Evolutionary conservation across 2,113 vertebrate species (phyloP), one percentile per base, ranked within the genome.

Genomic region (Elephantulus edwardii): DNA sequence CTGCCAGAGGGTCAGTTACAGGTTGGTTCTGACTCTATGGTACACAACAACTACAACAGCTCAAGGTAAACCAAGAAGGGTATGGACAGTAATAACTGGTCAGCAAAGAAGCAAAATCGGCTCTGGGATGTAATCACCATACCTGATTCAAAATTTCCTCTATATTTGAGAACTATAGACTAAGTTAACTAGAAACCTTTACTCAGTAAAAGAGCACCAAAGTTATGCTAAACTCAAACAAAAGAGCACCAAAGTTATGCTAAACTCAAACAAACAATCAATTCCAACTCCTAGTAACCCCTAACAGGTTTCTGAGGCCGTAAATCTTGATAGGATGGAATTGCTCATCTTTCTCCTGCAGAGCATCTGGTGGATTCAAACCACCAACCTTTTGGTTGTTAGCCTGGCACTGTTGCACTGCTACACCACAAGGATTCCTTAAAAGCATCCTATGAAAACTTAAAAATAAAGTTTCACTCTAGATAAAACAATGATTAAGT

Each of bases 51-150:
- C 48, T n/a, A n/a, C 40, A 52, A 35, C 3, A 40, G 54, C 4
- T 64, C 16, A 83, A 81, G 24, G 54, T 42, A 9, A 28, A 58
- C 56, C 58, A 46, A 64, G 46, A 86, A 81, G 54, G 38, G 30
- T 84, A 19, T 2, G 8, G 11, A 14, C 26, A 30, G 13, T 6
- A 24, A n/a, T 7, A 28, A 16, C 7, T 16, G 19, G 52, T 3
- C 12, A 12, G 30, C 50, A 70, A 17, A 50, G 5, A 33, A 42
- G 3, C 35, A 68, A 12, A 35, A 40, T 33, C 48, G 33, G 17
- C 24, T 8, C 0, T 19, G 24, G 50, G 33, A 2, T 20, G 17
- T 3, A 35, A 3, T 16, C 2, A 10, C 42, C 5, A 13, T 4
- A 35, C 7, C 12, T 40, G 8, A 40, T 66, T 56, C 11, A 30